A percentile compares a stretch with the other conserved stretches of the same genome.
Conservation (phyloP, 2,797 vertebrate species). For the Helarctos malayanus region DNA sequence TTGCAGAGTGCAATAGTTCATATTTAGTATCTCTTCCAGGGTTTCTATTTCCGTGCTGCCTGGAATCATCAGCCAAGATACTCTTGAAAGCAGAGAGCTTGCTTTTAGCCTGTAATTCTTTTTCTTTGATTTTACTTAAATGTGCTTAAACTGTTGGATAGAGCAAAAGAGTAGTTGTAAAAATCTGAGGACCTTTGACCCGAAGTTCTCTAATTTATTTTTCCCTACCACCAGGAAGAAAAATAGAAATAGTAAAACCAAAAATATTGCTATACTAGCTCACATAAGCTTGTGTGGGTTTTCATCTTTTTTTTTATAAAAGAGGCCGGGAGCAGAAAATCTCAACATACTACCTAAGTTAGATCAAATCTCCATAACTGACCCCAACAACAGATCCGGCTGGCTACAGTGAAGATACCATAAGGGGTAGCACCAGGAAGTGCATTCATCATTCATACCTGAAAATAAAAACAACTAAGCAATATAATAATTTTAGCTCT, state of each 20-base stretch:
- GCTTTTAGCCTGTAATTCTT: slow-evolving; percentile 45
- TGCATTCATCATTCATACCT: neutral
- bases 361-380: neutral
- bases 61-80: neutral
- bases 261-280: slow-evolving; percentile 12
- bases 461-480: neutral
- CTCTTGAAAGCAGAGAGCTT: slow-evolving; percentile 27
- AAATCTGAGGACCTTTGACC: slow-evolving; percentile 19
- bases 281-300: neutral
- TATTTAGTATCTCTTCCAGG: neutral
- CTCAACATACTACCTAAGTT: neutral
- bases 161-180: slow-evolving; percentile 48
- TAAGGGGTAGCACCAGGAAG: slow-evolving; percentile 53
- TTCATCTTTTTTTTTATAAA: slow-evolving; percentile 55
- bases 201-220: slow-evolving; percentile 41
- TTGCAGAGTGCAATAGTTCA: neutral
- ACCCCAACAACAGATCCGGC: slow-evolving; percentile 10
- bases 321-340: neutral
- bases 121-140: slow-evolving; percentile 68
- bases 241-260: slow-evolving; percentile 49
- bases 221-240: neutral
- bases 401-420: neutral
- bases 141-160: slow-evolving; percentile 28
- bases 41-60: slow-evolving; percentile 23
- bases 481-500: slow-evolving; percentile 46